Evolutionary conservation across 2,888 invertebrate genomes (phyloP).

Genomic region (Falcaria lacertinaria): DNA sequence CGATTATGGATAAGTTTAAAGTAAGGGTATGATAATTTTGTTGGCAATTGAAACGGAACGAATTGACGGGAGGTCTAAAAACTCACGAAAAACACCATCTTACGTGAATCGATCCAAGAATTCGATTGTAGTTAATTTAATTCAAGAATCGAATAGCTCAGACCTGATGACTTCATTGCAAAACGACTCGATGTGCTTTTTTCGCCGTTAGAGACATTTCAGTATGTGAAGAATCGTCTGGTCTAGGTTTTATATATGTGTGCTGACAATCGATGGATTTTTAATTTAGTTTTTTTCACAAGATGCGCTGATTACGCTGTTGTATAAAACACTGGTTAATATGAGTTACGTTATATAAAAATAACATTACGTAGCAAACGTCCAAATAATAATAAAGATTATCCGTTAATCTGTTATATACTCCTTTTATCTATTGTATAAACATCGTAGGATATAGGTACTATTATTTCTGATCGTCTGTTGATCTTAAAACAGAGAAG

Average conservation of each 20-base stretch:
- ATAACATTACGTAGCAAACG: too few species aligned
- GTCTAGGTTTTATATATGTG: not conserved
- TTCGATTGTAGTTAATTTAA: conserved; percentile 39
- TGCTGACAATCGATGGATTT: not conserved
- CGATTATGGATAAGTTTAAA: not conserved
- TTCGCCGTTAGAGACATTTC: conserved; percentile 19
- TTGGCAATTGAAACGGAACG: conserved; percentile 9
- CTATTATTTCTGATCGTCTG: too few species aligned
- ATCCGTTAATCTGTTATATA: too few species aligned
- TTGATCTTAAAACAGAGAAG: too few species aligned
- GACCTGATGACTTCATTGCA: conserved; percentile 59
- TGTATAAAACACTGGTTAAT: too few species aligned
- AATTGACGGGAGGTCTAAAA: conserved; percentile 22
- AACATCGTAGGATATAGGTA: too few species aligned
- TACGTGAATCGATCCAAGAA: conserved; percentile 39
- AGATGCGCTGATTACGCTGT: too few species aligned
- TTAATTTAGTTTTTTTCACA: too few species aligned
- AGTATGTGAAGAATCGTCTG: conserved; percentile 9
- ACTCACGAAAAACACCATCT: conserved; percentile 19
- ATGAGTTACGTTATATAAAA: too few species aligned
- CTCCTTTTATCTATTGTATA: too few species aligned
- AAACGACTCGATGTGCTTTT: conserved; percentile 21
- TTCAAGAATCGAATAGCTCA: conserved; percentile 41
- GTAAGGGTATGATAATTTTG: too few species aligned
- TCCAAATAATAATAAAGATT: too few species aligned